phyloP scores from a whole-genome alignment of 2,888 invertebrate species.

The Herminia tarsipennalis region DNA sequence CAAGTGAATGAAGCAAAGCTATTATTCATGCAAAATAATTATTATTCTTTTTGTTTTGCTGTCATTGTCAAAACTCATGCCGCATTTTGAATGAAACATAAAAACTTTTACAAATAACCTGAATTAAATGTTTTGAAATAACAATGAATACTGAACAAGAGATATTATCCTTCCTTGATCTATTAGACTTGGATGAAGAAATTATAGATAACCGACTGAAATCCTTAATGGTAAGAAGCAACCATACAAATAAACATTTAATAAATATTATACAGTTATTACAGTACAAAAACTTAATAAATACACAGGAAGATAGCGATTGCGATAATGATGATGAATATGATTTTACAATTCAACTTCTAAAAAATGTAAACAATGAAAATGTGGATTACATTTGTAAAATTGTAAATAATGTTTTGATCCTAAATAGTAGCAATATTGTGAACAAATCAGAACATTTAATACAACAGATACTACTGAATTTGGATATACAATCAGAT shows the following conservation, averaged over 20 bases:
- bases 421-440: conserved; percentile 58
- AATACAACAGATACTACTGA: conserved; percentile 69
- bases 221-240: conserved; percentile 59
- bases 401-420: conserved; percentile 61
- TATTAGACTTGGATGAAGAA: conserved; percentile 76
- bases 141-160: conserved; percentile 49
- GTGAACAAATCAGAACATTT: conserved; percentile 73
- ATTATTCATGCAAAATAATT: too few relatives aligned
- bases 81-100: neutral
- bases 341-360: conserved; percentile 62
- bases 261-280: conserved; percentile 61
- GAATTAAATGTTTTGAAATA: neutral
- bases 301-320: conserved; percentile 66
- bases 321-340: conserved; percentile 71
- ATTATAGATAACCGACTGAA: conserved; percentile 67
- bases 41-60: neutral
- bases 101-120: neutral
- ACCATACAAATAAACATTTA: conserved; percentile 60
- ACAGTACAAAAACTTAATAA: conserved; percentile 75
- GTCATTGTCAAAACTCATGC: neutral
- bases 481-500: conserved; percentile 45
- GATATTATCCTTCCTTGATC: conserved; percentile 66
- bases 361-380: conserved; percentile 50
- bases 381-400: conserved; percentile 63
- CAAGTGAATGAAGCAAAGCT: too few relatives aligned